Conservation (phyloP, 2,888 invertebrate species). For the Nephrotoma appendiculata region DNA sequence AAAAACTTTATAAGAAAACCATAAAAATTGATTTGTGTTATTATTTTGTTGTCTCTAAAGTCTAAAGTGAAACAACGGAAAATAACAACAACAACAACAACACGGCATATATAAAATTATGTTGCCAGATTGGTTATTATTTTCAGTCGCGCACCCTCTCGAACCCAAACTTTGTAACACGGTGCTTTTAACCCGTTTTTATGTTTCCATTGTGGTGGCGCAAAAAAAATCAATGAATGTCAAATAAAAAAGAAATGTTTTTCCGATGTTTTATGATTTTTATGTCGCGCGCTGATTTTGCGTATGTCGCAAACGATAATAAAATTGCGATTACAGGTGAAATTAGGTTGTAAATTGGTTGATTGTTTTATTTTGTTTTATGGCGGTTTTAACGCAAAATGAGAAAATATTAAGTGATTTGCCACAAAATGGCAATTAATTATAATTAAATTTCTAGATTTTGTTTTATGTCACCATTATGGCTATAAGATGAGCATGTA, state of each 20-base stretch:
- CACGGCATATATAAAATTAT: neutral
- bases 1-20: neutral
- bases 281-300: neutral
- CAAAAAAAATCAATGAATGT: neutral
- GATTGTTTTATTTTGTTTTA: too few relatives aligned
- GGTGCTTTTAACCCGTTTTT: neutral
- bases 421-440: too few relatives aligned
- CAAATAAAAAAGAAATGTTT: neutral
- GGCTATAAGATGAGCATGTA: too few relatives aligned
- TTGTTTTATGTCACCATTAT: too few relatives aligned
- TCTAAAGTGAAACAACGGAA: neutral
- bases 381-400: too few relatives aligned
- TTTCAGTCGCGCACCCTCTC: neutral
- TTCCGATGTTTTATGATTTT: neutral
- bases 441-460: too few relatives aligned
- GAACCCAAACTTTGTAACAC: neutral
- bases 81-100: neutral
- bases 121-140: neutral
- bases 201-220: neutral
- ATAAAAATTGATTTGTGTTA: neutral
- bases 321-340: too few relatives aligned
- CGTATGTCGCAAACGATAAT: too few relatives aligned
- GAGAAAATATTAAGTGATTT: too few relatives aligned
- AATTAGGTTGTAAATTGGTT: too few relatives aligned
- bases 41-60: neutral